Evolutionary conservation across 2,888 invertebrate genomes (phyloP).

Genomic region (Polydrusus tereticollis): DNA sequence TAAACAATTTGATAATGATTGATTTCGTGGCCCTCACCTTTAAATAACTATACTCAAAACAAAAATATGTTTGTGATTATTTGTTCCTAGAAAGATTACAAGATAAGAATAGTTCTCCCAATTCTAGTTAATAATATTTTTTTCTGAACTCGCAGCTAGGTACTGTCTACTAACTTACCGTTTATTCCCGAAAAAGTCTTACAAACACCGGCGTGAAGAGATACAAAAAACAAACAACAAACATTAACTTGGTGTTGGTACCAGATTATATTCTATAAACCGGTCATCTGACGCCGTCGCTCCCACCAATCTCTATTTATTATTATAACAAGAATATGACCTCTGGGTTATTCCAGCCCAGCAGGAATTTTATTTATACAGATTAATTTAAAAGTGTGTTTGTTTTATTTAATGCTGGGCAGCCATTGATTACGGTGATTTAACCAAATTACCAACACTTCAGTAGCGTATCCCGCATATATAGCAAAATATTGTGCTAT

Average conservation of each 20-base stretch:
- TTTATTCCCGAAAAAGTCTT: not conserved
- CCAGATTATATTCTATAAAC: constrained; percentile 4
- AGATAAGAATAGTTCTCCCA: too few species aligned
- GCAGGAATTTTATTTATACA: not conserved
- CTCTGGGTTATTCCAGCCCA: constrained; percentile 9
- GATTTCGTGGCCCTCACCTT: too few species aligned
- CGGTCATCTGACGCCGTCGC: not conserved
- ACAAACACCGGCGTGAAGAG: not conserved
- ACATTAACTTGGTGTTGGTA: not conserved
- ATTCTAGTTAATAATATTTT: not conserved
- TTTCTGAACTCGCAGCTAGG: not conserved
- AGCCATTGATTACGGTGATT: not conserved
- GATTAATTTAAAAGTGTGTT: not conserved
- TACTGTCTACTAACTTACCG: not conserved
- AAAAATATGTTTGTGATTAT: too few species aligned
- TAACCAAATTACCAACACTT: not conserved
- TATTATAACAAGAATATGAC: constrained; percentile 2
- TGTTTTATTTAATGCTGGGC: not conserved
- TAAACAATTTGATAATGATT: too few species aligned
- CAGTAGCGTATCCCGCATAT: too few species aligned
- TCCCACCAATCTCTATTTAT: not conserved
- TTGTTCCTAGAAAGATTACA: too few species aligned
- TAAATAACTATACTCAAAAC: too few species aligned
- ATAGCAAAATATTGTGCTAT: too few species aligned
- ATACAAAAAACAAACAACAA: constrained; percentile 3